Base-by-base conservation (phyloP, 2,888 invertebrate species). In the Drosophila infuscata region DNA sequence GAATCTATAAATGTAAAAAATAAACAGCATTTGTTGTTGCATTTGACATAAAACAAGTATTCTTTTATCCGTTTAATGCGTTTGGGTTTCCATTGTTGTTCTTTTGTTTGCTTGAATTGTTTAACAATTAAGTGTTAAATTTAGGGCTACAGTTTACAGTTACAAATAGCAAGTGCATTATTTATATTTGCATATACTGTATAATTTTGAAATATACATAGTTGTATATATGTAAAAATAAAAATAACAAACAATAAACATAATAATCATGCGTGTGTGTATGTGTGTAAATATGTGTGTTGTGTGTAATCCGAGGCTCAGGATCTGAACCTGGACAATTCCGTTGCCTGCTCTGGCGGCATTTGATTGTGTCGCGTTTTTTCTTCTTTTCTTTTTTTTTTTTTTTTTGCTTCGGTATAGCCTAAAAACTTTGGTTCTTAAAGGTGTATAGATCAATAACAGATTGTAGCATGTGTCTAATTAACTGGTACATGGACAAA, bases 191-290 rank as follows among this genome's bases (percentile, higher is more conserved):
- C 59, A 81, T 66, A 76, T 82, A 56, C 49, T 53, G 73, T 82
- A 71, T 70, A 56, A 15, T 54, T 65, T 38, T 33, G 53, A 73
- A 69, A 83, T 74, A 79, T 65, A 48, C 69, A 68, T 85, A 76
- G 74, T 56, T 51, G 54, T 43, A 63, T 48, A 64, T 60, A 67
- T 65, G 15, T 46, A 25, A 15, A 87, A 84, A 83, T 81, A 75
- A 84, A 75, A 67, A 76, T 89, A 89, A 89, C 89, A 89, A 86
- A 80, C 66, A 73, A 76, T 81, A 82, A 83, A 87, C 68, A 69
- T 81, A 81, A 80, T 83, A 71, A 72, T 77, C 66, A 63, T 86
- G 59, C 64, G 49, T 62, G 30, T 65, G 15, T 49, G 38, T 29
- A 25, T 58, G 61, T 9, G 15, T 46, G 25, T 25, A 25, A 25